Evolutionary conservation across 2,113 vertebrate genomes (phyloP), one percentile per base, ranked within the genome.

Genomic region (Odocoileus hemionus): DNA sequence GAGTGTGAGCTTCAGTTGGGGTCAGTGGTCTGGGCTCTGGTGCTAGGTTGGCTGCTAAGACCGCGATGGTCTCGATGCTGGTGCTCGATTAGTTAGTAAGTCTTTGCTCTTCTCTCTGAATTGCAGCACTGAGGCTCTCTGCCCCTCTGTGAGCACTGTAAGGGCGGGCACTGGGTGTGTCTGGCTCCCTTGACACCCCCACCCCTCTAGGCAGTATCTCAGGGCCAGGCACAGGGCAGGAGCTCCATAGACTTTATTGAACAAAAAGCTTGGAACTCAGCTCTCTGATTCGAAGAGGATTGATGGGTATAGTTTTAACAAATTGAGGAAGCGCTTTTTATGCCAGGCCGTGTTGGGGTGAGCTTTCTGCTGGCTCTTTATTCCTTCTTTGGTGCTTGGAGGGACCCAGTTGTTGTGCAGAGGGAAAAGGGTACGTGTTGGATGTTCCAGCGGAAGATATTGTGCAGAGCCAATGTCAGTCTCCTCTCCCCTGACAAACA

Each of bases 181-280:
- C 64, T 80, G 70, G 55, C 61, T 95, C 64, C n/a, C 25, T 55
- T 19, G 64, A 12, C 12, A 47, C 85, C 36, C 8, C 17, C 21
- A 15, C 15, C 52, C 13, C n/a, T 30, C 15, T 26, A 47, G 45
- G 90, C n/a, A 50, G 45, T 28, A 30, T 80, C 43, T 70, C 70
- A 58, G 97, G 76, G 28, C 79, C 64, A 82, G 85, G 25, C 70
- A 54, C 50, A 86, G 55, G 97, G 55, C 54, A 95, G 64, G 33
- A 82, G 21, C 58, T 86, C 79, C 45, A 26, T 88, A 94, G 83
- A 84, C 97, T 57, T 97, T 95, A 93, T 36, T 5, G 30, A 96
- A 84, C 88, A 89, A 91, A 79, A 91, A 97, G 93, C 91, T 61
- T 94, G 64, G 88, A 83, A 90, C 64, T 74, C 47, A 64, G 89